These are phyloP conservation scores for Lepeophtheirus nordmannii DNA, from an alignment of 2,888 invertebrate genomes.

Conservation along the genomic window DNA sequence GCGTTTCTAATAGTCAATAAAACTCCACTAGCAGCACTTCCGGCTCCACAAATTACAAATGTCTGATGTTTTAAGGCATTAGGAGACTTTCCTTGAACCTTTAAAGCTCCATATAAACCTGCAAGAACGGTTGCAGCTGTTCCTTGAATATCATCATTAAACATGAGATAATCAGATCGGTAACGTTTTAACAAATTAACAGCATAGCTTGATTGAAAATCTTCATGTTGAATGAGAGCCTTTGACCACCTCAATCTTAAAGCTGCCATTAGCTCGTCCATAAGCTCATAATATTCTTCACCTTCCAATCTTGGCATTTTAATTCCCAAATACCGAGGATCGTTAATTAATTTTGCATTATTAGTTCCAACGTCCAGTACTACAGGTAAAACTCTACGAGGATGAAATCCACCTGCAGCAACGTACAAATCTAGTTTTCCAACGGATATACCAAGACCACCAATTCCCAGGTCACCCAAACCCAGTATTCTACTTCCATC, in stretches of 20 bases:
- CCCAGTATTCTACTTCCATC: conserved; percentile 22
- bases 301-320: conserved; percentile 21
- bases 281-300: conserved; percentile 20
- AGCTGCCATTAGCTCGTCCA: conserved; percentile 24
- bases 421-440: conserved; percentile 23
- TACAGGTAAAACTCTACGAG: conserved; percentile 14
- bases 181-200: conserved; percentile 15
- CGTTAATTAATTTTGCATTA: conserved; percentile 9
- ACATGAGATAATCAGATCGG: conserved; percentile 20
- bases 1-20: conserved; percentile 21
- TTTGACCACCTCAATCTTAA: conserved; percentile 18
- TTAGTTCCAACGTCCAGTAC: conserved; percentile 22
- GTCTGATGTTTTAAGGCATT: conserved; percentile 11
- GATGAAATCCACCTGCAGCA: conserved; percentile 25
- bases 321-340: conserved; percentile 12
- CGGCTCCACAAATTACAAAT: conserved; percentile 24
- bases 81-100: conserved; percentile 19
- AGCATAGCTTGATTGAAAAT: conserved; percentile 22
- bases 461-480: conserved; percentile 19
- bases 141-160: conserved; percentile 24
- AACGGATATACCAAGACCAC: conserved; percentile 21
- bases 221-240: conserved; percentile 23
- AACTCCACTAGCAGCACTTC: conserved; percentile 17
- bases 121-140: conserved; percentile 22
- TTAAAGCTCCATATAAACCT: conserved; percentile 19